phyloP scores from a whole-genome alignment of 1,140 invertebrate genomes.

The Littorina saxatilis region DNA sequence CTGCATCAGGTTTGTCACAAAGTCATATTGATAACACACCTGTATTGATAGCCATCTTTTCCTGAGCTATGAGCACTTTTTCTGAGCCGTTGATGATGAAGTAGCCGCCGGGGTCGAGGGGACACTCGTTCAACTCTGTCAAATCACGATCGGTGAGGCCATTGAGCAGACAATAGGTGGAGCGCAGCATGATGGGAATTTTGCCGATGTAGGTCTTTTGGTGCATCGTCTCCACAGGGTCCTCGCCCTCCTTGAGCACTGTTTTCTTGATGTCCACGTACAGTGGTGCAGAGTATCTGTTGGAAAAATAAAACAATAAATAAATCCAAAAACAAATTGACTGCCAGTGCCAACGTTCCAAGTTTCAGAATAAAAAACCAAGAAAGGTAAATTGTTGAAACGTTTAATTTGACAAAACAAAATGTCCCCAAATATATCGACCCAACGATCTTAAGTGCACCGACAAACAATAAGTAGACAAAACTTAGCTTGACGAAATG shows the following conservation, averaged over 20 bases:
- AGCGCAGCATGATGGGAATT: conserved; percentile 99
- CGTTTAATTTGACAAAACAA: too few relatives aligned
- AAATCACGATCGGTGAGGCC: conserved; percentile 98
- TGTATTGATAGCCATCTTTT: conserved; percentile 99
- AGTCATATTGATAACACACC: too few relatives aligned
- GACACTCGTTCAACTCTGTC: conserved; percentile 98
- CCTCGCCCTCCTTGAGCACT: conserved; percentile 91
- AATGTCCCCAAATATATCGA: too few relatives aligned
- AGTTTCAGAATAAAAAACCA: too few relatives aligned
- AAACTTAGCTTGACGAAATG: too few relatives aligned
- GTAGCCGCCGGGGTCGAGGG: conserved; percentile 90
- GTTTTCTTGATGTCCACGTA: conserved; percentile 99
- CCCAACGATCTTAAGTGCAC: too few relatives aligned
- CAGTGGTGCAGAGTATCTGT: conserved; percentile 95
- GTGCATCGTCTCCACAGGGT: conserved; percentile 94
- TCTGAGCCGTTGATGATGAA: conserved; percentile 77
- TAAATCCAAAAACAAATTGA: not conserved
- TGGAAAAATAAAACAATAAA: not conserved
- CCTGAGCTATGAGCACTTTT: conserved; percentile 95
- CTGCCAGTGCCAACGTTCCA: not conserved
- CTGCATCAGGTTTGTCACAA: too few relatives aligned
- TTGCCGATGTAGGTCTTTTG: conserved; percentile 99
- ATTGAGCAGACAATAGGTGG: conserved; percentile 95
- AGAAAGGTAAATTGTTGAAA: too few relatives aligned
- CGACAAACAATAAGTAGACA: too few relatives aligned